phyloP scores from a whole-genome alignment of 2,797 vertebrate genomes.

The Megaceryle alcyon region DNA sequence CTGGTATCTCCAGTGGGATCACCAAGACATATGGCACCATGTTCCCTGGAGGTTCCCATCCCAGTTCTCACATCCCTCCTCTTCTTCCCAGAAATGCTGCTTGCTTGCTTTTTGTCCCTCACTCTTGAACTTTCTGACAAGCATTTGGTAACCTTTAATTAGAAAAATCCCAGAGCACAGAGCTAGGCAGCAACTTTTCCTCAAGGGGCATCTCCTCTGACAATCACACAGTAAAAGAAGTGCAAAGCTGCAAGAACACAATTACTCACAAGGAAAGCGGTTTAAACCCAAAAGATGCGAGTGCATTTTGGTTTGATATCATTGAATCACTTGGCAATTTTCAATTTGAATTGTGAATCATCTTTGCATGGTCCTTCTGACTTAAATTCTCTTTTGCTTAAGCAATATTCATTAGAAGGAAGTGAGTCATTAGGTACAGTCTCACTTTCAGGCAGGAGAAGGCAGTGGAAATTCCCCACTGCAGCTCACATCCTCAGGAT shows the following conservation, averaged over 20 bases:
- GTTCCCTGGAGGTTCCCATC: not conserved
- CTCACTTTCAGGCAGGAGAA: not conserved
- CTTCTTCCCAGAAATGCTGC: not conserved
- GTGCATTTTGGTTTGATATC: not conserved
- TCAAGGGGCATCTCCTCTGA: not conserved
- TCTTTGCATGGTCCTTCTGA: not conserved
- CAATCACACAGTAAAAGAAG: not conserved
- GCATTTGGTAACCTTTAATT: not conserved
- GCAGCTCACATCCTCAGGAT: not conserved
- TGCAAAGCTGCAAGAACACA: not conserved
- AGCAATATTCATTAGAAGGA: not conserved
- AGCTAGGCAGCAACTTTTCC: not conserved
- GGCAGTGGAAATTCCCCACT: slow-evolving; percentile 6
- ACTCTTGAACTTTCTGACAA: not conserved
- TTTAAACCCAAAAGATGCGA: not conserved
- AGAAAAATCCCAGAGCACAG: not conserved
- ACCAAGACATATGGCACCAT: fast-evolving
- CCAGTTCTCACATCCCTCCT: not conserved
- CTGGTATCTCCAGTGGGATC: fast-evolving
- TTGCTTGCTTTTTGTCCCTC: not conserved
- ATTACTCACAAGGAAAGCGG: not conserved
- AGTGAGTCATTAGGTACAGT: not conserved
- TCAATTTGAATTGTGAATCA: slow-evolving; percentile 9
- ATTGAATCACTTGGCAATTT: not conserved
- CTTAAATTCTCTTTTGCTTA: not conserved